A percentile compares a stretch with the other conserved stretches of the same genome.
phyloP scores from a whole-genome alignment of 2,888 invertebrate genomes.

The Temnothorax unifasciatus region DNA sequence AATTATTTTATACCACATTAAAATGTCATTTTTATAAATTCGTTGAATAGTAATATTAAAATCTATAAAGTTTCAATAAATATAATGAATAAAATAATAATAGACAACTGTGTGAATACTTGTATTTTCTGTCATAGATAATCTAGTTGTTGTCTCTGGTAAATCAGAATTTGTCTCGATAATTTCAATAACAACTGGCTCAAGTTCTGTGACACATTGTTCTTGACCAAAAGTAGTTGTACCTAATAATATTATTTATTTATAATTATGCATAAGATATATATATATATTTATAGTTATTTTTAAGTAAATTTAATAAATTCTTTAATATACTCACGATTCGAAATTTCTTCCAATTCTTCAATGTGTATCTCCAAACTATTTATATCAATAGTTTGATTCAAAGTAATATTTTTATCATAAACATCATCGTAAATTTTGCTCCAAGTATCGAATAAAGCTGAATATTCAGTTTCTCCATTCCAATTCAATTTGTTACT shows the following conservation, averaged over 20 bases:
- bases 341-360: background rate
- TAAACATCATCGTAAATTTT: slow-evolving; percentile 6
- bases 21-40: slow-evolving; percentile 8
- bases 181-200: slow-evolving; percentile 18
- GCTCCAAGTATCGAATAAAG: slow-evolving; percentile 4
- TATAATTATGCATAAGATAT: background rate
- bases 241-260: background rate
- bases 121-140: slow-evolving; percentile 24
- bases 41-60: slow-evolving; percentile 1
- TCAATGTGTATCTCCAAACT: slow-evolving; percentile 6
- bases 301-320: slow-evolving; percentile 3
- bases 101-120: background rate
- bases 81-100: slow-evolving; percentile 14
- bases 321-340: slow-evolving; percentile 10
- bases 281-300: background rate
- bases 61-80: slow-evolving; percentile 5
- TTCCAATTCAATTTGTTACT: slow-evolving; percentile 16
- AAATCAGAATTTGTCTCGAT: background rate
- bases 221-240: slow-evolving; percentile 12
- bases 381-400: slow-evolving; percentile 3
- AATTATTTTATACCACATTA: background rate
- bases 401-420: slow-evolving; percentile 9
- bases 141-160: slow-evolving; percentile 15
- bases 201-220: slow-evolving; percentile 5
- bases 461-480: slow-evolving; percentile 1